These are phyloP conservation scores for Agapornis roseicollis DNA, from an alignment of 2,113 vertebrate genomes.

Conservation along the genomic window DNA sequence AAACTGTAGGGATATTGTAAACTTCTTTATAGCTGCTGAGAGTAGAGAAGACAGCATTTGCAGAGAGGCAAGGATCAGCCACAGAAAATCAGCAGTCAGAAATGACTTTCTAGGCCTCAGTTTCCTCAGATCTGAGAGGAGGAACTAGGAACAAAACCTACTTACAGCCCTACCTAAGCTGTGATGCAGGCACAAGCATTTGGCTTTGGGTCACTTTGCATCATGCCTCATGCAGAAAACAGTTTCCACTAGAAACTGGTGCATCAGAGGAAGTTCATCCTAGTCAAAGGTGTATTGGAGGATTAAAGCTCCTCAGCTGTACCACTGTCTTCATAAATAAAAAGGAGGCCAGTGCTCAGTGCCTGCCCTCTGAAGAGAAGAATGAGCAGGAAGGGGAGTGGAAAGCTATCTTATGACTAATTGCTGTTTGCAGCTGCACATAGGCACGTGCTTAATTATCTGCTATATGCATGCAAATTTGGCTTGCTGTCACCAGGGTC, in stretches of 20 bases:
- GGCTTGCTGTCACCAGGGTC: slow-evolving; percentile 3
- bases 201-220: neutral
- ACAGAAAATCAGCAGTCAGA: neutral
- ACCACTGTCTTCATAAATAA: neutral
- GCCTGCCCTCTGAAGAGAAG: neutral
- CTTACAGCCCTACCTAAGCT: neutral
- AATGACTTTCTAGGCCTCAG: neutral
- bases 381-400: slow-evolving; percentile 27
- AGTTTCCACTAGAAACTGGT: neutral
- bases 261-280: neutral
- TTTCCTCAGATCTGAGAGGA: neutral
- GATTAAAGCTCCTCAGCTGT: neutral
- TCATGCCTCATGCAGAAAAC: neutral
- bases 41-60: neutral
- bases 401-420: slow-evolving; percentile 55
- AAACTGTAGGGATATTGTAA: neutral
- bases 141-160: neutral
- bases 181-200: neutral
- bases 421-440: slow-evolving; percentile 60
- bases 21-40: neutral
- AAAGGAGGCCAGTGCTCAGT: neutral
- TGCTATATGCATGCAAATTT: slow-evolving; percentile 44
- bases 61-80: neutral
- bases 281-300: neutral
- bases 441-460: slow-evolving; percentile 61